phyloP scores from a whole-genome alignment of 2,888 invertebrate species.

The Anagyrus pseudococci region DNA sequence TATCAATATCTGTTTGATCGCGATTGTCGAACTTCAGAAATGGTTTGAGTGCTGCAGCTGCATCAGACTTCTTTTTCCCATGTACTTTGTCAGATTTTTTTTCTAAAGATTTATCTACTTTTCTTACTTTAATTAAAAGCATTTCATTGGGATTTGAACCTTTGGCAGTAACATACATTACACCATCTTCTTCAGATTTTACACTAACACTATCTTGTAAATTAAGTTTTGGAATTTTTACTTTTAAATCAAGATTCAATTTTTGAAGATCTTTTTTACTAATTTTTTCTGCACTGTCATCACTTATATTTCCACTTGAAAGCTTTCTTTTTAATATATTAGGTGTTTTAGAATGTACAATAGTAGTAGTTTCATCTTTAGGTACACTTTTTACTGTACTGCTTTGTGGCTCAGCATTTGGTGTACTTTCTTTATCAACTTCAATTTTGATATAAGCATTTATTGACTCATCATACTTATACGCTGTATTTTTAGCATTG shows the following conservation, averaged over 20 bases:
- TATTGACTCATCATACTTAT: conserved; percentile 43
- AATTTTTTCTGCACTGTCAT: conserved; percentile 21
- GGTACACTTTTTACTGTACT: no score
- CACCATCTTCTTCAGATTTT: conserved; percentile 53
- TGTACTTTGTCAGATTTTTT: conserved; percentile 38
- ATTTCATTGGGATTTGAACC: conserved; percentile 58
- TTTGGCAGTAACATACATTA: conserved; percentile 60
- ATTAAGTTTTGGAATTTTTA: conserved; percentile 53
- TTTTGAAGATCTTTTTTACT: conserved; percentile 22
- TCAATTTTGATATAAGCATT: conserved; percentile 46
- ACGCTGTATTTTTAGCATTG: conserved; percentile 34
- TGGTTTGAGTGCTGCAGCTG: conserved; percentile 1
- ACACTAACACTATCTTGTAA: conserved; percentile 51
- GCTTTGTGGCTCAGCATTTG: no score
- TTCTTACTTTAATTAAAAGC: conserved; percentile 55
- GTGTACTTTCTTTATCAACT: background rate
- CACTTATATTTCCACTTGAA: conserved; percentile 13
- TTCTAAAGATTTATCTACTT: conserved; percentile 48
- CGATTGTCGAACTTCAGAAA: conserved; percentile 1
- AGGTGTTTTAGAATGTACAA: conserved; percentile 17
- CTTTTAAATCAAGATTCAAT: conserved; percentile 35
- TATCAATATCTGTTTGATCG: conserved; percentile 47
- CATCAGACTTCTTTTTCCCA: conserved; percentile 15
- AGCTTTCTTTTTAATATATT: conserved; percentile 31
- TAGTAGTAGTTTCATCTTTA: conserved; percentile 19